Conservation (phyloP, 1,140 invertebrate species). For the Epicauta chinensis region DNA sequence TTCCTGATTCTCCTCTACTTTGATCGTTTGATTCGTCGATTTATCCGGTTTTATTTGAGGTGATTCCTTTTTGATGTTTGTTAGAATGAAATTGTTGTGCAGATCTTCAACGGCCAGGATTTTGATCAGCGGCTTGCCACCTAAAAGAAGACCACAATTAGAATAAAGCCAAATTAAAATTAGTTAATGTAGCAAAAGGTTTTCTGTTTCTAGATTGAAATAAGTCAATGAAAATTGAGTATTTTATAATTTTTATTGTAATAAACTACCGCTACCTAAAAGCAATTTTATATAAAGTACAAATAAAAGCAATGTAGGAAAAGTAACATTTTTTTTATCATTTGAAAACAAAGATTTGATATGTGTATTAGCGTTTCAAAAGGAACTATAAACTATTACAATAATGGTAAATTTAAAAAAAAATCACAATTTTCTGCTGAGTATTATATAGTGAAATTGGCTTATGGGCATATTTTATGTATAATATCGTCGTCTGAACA, state of each 20-base stretch:
- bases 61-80: conserved; percentile 26
- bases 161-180: too few species aligned
- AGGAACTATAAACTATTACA: conserved; percentile 25
- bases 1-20: too few species aligned
- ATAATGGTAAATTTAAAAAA: conserved; percentile 24
- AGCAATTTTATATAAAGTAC: conserved; percentile 22
- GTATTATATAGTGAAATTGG: conserved; percentile 23
- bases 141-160: neutral
- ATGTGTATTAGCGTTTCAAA: conserved; percentile 21
- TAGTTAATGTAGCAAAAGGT: too few species aligned
- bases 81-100: conserved; percentile 27
- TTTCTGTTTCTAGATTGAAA: too few species aligned
- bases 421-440: conserved; percentile 27
- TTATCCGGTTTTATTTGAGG: too few species aligned
- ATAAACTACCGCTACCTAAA: conserved; percentile 28
- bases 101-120: conserved; percentile 29
- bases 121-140: conserved; percentile 20
- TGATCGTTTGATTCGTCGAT: too few species aligned
- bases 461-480: conserved; percentile 14
- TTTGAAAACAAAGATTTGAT: conserved; percentile 14
- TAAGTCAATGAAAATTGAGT: conserved; percentile 12
- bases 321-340: conserved; percentile 5
- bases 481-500: conserved; percentile 8
- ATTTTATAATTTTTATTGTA: conserved; percentile 24
- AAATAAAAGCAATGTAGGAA: conserved; percentile 20